Conservation (phyloP, 2,113 vertebrate genomes). For the Diglossa brunneiventris region DNA sequence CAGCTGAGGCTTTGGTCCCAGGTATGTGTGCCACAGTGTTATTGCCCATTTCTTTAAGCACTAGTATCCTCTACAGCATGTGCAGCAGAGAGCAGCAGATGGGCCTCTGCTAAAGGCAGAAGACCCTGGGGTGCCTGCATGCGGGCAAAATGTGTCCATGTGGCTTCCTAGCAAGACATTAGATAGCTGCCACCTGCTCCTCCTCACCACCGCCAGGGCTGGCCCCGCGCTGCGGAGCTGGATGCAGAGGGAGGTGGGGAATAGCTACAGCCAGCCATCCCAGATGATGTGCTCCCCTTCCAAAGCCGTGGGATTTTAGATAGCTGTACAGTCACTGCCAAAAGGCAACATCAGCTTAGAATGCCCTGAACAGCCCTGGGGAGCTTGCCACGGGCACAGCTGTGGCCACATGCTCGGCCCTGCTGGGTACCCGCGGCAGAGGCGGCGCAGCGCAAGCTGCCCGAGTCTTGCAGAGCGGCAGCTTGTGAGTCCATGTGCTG, state of each 20-base stretch:
- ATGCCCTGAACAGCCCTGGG: neutral
- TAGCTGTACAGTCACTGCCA: neutral
- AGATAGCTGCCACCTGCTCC: slow-evolving; percentile 56
- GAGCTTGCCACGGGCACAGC: neutral
- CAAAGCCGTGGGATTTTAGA: slow-evolving; percentile 30
- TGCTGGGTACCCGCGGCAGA: rapidly evolving
- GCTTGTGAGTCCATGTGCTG: neutral
- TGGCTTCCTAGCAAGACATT: slow-evolving; percentile 15
- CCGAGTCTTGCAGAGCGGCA: neutral
- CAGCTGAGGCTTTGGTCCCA: neutral
- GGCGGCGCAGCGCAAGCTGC: neutral
- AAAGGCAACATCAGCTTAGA: neutral
- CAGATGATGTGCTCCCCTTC: neutral
- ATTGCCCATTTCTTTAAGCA: neutral
- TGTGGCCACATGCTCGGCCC: rapidly evolving
- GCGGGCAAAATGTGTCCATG: neutral
- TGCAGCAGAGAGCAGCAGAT: slow-evolving; percentile 27
- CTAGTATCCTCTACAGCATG: neutral
- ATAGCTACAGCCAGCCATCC: neutral
- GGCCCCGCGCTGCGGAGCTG: neutral
- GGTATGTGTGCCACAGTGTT: neutral
- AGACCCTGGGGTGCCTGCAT: slow-evolving; percentile 38
- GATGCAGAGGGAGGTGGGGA: neutral
- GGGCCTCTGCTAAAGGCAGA: neutral
- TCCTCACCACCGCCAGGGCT: rapidly evolving